phyloP scores from a whole-genome alignment of 2,797 vertebrate genomes.

The Lacerta bilineata region DNA sequence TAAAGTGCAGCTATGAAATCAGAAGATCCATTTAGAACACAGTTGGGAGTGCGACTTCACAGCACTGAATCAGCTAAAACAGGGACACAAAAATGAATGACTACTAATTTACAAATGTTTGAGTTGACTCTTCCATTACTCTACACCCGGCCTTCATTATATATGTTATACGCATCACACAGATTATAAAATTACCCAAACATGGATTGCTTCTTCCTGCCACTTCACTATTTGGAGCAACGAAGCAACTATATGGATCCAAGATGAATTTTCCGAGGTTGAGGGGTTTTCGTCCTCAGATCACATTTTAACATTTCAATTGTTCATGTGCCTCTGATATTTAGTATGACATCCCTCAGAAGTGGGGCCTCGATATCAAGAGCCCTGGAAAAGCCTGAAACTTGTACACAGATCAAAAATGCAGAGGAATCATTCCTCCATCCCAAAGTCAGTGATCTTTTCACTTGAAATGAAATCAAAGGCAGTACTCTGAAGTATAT shows the following conservation, averaged over 20 bases:
- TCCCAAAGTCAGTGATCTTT: conserved; percentile 27
- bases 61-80: background rate
- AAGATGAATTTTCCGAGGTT: conserved; percentile 4
- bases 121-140: background rate
- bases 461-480: conserved; percentile 60
- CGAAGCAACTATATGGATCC: background rate
- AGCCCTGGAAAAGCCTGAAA: conserved; percentile 32
- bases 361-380: conserved; percentile 26
- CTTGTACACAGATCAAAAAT: conserved; percentile 29
- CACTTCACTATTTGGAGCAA: background rate
- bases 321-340: conserved; percentile 31
- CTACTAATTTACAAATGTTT: background rate
- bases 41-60: background rate
- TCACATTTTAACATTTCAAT: conserved; percentile 34
- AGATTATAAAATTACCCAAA: background rate
- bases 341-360: conserved; percentile 36
- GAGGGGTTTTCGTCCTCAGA: conserved; percentile 28
- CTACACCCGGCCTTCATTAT: background rate
- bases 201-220: background rate
- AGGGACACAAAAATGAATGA: background rate
- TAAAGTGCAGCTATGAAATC: background rate
- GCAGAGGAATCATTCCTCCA: conserved; percentile 31
- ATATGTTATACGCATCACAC: conserved; percentile 1
- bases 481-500: conserved; percentile 22
- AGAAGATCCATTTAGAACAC: background rate